Percentiles rank a stretch among this genome's conserved stretches.
Conservation (phyloP, 2,113 vertebrate genomes). For the Candoia aspera region DNA sequence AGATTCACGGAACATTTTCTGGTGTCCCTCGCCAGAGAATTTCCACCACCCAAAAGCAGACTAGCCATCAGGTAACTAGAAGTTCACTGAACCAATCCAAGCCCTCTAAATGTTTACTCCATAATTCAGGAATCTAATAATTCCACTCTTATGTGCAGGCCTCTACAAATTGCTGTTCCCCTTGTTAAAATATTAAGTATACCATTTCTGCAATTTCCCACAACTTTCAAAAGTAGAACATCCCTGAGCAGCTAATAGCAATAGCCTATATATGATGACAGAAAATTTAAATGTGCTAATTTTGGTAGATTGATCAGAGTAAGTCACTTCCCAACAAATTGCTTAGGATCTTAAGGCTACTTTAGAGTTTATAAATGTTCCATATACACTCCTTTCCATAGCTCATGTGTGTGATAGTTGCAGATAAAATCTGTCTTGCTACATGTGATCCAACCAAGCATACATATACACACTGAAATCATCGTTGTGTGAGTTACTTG, state of each 20-base stretch:
- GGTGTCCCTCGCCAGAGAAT: background rate
- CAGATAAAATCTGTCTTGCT: background rate
- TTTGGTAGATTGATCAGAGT: background rate
- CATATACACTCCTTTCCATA: no score
- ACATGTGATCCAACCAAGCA: background rate
- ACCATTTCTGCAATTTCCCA: background rate
- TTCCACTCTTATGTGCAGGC: background rate
- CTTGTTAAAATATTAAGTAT: background rate
- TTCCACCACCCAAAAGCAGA: background rate
- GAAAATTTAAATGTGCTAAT: background rate
- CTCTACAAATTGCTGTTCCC: background rate
- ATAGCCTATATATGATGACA: background rate
- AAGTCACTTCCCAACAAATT: background rate
- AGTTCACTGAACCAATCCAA: background rate
- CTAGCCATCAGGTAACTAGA: background rate
- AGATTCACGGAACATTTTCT: background rate
- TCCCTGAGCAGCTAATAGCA: background rate
- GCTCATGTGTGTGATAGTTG: background rate
- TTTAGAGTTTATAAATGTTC: background rate
- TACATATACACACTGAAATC: background rate
- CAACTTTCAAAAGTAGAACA: background rate
- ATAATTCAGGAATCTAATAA: background rate
- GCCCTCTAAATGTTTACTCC: background rate
- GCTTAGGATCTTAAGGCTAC: background rate
- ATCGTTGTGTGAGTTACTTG: background rate